phyloP scores from a whole-genome alignment of 2,797 vertebrate species.

The Sorex maritimensis region DNA sequence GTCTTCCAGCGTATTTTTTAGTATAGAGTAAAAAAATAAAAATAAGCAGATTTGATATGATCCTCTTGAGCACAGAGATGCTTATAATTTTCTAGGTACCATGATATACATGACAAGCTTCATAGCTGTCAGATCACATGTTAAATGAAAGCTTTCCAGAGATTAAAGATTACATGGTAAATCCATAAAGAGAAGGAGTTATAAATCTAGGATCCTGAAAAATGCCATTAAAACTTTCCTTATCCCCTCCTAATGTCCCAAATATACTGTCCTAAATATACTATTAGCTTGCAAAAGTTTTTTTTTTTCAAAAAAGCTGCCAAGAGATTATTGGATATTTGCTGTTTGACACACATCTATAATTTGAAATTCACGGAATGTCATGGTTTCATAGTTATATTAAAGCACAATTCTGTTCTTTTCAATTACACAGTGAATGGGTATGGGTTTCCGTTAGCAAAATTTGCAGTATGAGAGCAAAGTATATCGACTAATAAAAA shows the following conservation, averaged over 20 bases:
- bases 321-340: constrained; percentile 87
- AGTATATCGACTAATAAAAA: not conserved
- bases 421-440: constrained; percentile 63
- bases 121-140: constrained; percentile 89
- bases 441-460: constrained; percentile 58
- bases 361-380: constrained; percentile 87
- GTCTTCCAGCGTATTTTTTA: not conserved
- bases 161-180: constrained; percentile 90
- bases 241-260: constrained; percentile 71
- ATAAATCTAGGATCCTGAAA: constrained; percentile 89
- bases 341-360: constrained; percentile 80
- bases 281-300: constrained; percentile 79
- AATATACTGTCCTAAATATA: constrained; percentile 75
- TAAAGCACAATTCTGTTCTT: constrained; percentile 67
- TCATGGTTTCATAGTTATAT: constrained; percentile 80
- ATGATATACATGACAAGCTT: constrained; percentile 76
- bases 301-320: constrained; percentile 85
- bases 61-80: constrained; percentile 56
- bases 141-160: constrained; percentile 91
- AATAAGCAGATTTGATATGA: constrained; percentile 11
- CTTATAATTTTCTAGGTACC: constrained; percentile 71
- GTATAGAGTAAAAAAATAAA: constrained; percentile 1
- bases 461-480: constrained; percentile 10
- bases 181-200: constrained; percentile 85
- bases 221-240: constrained; percentile 86